A percentile compares a stretch with the other conserved stretches of the same genome.
Conservation (phyloP, 2,113 vertebrate genomes). For the Toxotes chatareus region DNA sequence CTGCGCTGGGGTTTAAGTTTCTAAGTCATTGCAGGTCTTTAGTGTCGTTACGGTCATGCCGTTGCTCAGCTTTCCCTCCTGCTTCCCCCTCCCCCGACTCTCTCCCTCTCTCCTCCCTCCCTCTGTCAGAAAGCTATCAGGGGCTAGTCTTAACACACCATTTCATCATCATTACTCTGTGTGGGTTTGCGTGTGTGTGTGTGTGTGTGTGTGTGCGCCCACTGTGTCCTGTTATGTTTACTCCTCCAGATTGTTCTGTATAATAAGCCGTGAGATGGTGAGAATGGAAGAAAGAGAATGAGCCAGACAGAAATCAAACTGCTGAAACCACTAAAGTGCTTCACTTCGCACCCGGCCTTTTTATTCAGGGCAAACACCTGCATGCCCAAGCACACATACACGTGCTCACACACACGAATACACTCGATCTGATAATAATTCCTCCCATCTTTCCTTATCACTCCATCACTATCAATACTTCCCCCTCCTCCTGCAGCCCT, state of each 20-base stretch:
- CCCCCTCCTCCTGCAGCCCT: conserved; percentile 28
- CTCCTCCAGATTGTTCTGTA: conserved; percentile 73
- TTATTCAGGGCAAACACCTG: conserved; percentile 56
- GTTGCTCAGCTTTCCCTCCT: conserved; percentile 19
- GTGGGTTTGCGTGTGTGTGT: conserved; percentile 16
- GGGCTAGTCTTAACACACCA: conserved; percentile 73
- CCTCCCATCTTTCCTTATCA: conserved; percentile 61
- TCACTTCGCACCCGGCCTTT: conserved; percentile 47
- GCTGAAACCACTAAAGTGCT: conserved; percentile 69
- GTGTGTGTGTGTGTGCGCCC: conserved; percentile 35
- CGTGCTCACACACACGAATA: conserved; percentile 20
- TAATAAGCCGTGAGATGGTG: conserved; percentile 72
- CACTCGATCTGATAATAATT: conserved; percentile 59
- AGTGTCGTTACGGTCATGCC: conserved; percentile 16
- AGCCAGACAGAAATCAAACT: conserved; percentile 65
- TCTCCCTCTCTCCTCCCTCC: conserved; percentile 30
- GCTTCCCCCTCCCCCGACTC: neutral
- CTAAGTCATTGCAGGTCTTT: conserved; percentile 9
- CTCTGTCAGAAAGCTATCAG: conserved; percentile 67
- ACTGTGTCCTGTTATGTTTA: conserved; percentile 68
- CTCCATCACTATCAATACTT: conserved; percentile 64
- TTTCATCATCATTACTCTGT: conserved; percentile 74
- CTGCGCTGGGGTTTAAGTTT: neutral
- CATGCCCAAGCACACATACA: neutral
- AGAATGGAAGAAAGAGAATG: conserved; percentile 58